A percentile compares a stretch with the other conserved stretches of the same genome.
Conservation (phyloP, 1,140 invertebrate species). For the Drosophila simulans region DNA sequence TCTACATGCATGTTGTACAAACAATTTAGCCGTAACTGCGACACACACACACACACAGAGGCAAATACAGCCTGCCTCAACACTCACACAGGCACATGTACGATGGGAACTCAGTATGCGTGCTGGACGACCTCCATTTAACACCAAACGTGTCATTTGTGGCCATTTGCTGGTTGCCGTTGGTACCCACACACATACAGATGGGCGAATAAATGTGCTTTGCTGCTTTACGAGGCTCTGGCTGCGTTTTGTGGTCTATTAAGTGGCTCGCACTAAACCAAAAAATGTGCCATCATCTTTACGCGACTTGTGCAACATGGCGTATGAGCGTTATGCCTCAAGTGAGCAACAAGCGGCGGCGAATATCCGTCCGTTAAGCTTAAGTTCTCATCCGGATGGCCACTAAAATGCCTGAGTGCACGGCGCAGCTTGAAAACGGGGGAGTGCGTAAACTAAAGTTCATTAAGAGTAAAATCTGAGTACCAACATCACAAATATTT, state of each 20-base stretch:
- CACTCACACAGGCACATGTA: conserved; percentile 18
- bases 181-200: background rate
- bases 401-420: conserved; percentile 59
- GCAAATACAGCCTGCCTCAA: conserved; percentile 17
- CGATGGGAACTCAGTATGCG: conserved; percentile 39
- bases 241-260: conserved; percentile 79
- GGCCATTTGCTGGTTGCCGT: conserved; percentile 65
- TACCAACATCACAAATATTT: background rate
- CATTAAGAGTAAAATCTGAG: conserved; percentile 58
- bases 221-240: conserved; percentile 60
- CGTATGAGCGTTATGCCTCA: conserved; percentile 60
- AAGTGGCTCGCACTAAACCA: conserved; percentile 76
- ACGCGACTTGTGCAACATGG: conserved; percentile 56
- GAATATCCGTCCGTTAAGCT: conserved; percentile 27
- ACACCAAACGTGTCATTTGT: conserved; percentile 82
- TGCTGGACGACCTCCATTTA: conserved; percentile 75
- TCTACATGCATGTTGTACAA: conserved; percentile 81
- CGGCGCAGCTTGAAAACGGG: conserved; percentile 18
- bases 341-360: conserved; percentile 68
- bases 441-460: conserved; percentile 54
- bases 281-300: conserved; percentile 75
- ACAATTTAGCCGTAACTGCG: conserved; percentile 78
- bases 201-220: conserved; percentile 8
- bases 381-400: conserved; percentile 37
- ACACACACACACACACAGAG: conserved; percentile 44